phyloP scores from a whole-genome alignment of 2,888 invertebrate genomes.

The Thecophora atra region DNA sequence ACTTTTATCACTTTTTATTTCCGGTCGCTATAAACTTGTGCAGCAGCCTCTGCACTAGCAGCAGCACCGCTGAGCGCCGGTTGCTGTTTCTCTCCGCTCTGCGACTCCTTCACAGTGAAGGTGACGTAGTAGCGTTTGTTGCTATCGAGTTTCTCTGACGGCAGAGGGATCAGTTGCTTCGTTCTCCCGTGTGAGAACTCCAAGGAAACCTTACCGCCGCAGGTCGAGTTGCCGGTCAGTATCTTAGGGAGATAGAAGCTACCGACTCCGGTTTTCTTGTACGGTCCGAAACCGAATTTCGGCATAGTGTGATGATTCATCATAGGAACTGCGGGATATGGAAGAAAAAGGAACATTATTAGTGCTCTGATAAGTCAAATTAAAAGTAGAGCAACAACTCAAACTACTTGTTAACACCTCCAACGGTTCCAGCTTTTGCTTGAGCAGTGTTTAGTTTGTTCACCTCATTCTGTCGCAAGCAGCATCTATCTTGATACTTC shows the following conservation, averaged over 20 bases:
- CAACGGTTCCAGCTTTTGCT: no score
- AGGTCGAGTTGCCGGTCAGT: constrained; percentile 56
- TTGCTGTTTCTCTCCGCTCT: constrained; percentile 41
- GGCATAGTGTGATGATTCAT: constrained; percentile 84
- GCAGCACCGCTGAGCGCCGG: constrained; percentile 27
- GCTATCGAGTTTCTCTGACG: constrained; percentile 85
- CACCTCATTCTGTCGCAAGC: no score
- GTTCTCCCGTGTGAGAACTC: constrained; percentile 87
- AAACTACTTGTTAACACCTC: no score
- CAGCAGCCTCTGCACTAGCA: not conserved
- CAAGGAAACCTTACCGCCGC: constrained; percentile 72
- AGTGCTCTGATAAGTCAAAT: not conserved
- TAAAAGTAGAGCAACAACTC: not conserved
- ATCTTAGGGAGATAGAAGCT: constrained; percentile 76
- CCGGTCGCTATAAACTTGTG: constrained; percentile 40
- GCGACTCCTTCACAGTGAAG: constrained; percentile 83
- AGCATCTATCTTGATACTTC: not conserved
- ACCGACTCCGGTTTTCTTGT: constrained; percentile 68
- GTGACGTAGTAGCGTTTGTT: constrained; percentile 93
- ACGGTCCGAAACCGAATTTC: constrained; percentile 72
- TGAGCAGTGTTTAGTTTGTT: no score
- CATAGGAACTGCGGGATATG: constrained; percentile 73
- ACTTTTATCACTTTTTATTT: constrained; percentile 31
- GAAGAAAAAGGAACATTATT: not conserved
- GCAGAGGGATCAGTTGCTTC: constrained; percentile 86